Evolutionary conservation across 2,888 invertebrate species (phyloP), one percentile per base, ranked within the genome.

Genomic region (Keiferia lycopersicella): DNA sequence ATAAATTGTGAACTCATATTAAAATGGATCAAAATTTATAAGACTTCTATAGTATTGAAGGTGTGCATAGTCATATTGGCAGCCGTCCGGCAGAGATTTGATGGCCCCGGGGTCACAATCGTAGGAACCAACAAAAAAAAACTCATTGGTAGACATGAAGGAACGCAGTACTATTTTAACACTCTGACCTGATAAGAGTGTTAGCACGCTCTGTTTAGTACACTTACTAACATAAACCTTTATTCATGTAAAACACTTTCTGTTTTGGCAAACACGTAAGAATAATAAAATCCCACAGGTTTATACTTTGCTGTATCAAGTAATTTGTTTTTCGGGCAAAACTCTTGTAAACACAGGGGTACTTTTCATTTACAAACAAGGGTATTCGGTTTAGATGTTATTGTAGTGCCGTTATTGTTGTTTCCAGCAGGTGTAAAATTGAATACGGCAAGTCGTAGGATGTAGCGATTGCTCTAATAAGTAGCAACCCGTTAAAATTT

Each of bases 391-490:
- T 64, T 57, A 48, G 58, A 18, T 57, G 34, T 39, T 45, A 60
- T 26, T n/a, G 53, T 57, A 64, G 61, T 64, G 61, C 61, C 57
- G 57, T 64, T 64, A 57, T 14, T 59, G 63, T 56, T 59, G 61
- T 62, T 62, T 65, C 59, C 45, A 65, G 62, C 65, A 70, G 74
- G 72, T 74, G 61, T 73, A 62, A 64, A 65, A 50, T 72, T 72
- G 66, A 61, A 48, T 59, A 53, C 50, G 50, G 63, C 22, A 22
- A 53, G 51, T 22, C 26, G 22, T 22, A 53, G 18, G 51, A 20
- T 11, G 14, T 0, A 22, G 22, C 20, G 51, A 22, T 6, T 45
- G 39, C 26, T 26, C 26, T 26, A 26, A 26, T 26, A 2, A 26
- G 26, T 26, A 26, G 26, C 26, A 26, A 4, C 26, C 6, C 6